phyloP scores from a whole-genome alignment of 2,888 invertebrate genomes.

The Caenorhabditis virilis region DNA sequence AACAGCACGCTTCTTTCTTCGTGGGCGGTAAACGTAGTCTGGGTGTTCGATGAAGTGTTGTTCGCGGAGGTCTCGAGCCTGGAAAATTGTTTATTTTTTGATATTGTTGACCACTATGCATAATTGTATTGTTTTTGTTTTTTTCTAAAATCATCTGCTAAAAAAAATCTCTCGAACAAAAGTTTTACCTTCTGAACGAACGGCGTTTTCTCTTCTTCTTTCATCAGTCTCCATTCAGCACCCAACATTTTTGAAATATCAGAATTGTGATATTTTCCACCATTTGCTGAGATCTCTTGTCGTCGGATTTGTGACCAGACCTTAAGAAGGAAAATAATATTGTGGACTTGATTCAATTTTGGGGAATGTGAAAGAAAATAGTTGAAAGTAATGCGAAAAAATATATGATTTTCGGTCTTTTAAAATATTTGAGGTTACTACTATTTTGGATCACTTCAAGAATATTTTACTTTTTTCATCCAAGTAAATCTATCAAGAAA shows the following conservation, averaged over 20 bases:
- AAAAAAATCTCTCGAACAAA: no score
- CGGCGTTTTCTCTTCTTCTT: slow-evolving; percentile 37
- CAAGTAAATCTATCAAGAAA: no score
- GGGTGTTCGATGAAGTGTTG: slow-evolving; percentile 45
- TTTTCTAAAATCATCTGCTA: neutral
- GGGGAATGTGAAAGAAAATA: neutral
- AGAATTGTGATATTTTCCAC: slow-evolving; percentile 42
- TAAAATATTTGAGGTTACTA: no score
- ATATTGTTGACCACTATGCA: neutral
- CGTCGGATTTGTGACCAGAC: slow-evolving; percentile 51
- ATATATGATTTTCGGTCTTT: neutral
- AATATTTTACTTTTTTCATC: no score
- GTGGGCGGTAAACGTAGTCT: slow-evolving; percentile 48
- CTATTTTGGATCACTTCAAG: no score
- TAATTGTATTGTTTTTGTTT: neutral
- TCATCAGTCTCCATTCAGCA: slow-evolving; percentile 43
- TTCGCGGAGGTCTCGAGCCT: slow-evolving; percentile 48
- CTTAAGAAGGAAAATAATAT: slow-evolving; percentile 8
- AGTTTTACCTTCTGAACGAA: slow-evolving; percentile 39
- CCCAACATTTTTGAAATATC: slow-evolving; percentile 46
- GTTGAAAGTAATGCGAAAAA: neutral
- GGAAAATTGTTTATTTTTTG: slow-evolving; percentile 6
- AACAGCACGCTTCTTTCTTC: slow-evolving; percentile 31
- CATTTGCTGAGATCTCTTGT: slow-evolving; percentile 39
- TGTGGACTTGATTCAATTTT: neutral